phyloP scores from a whole-genome alignment of 2,113 vertebrate genomes.

The Asarcornis scutulata region DNA sequence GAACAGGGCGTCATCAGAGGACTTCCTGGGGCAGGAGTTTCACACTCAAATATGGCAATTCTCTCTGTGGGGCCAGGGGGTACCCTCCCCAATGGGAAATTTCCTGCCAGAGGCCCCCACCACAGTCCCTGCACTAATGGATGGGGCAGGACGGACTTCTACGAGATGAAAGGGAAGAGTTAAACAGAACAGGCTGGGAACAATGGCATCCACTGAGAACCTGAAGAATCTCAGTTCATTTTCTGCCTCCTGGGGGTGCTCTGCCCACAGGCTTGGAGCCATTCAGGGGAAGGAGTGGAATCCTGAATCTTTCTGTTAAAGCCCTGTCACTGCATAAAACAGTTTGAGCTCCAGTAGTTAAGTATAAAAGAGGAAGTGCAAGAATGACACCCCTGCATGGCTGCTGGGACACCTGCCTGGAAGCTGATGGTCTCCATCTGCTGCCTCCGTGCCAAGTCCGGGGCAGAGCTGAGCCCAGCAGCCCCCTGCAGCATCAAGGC shows the following conservation, averaged over 20 bases:
- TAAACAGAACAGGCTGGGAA: background rate
- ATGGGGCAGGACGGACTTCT: background rate
- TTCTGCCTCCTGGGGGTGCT: background rate
- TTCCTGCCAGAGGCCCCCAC: background rate
- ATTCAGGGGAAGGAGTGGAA: background rate
- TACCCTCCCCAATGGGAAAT: accelerated
- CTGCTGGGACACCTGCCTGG: background rate
- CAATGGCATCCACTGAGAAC: background rate
- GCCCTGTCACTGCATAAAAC: background rate
- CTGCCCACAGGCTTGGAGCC: background rate
- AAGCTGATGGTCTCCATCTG: background rate
- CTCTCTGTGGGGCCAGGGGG: background rate
- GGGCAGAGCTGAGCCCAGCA: background rate
- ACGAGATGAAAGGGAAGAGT: background rate
- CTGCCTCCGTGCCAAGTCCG: background rate
- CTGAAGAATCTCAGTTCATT: background rate
- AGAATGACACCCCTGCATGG: background rate
- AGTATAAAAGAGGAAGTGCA: background rate
- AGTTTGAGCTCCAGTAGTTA: background rate
- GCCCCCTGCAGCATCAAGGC: background rate
- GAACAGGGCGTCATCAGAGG: background rate
- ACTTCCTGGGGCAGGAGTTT: background rate
- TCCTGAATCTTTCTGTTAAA: background rate
- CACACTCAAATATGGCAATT: background rate
- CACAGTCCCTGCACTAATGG: background rate